A percentile compares a stretch with the other conserved stretches of the same genome.
These are phyloP conservation scores for Epizoanthus fatuus DNA, from an alignment of 92 coral and sea anemone species.

Conservation along the genomic window DNA sequence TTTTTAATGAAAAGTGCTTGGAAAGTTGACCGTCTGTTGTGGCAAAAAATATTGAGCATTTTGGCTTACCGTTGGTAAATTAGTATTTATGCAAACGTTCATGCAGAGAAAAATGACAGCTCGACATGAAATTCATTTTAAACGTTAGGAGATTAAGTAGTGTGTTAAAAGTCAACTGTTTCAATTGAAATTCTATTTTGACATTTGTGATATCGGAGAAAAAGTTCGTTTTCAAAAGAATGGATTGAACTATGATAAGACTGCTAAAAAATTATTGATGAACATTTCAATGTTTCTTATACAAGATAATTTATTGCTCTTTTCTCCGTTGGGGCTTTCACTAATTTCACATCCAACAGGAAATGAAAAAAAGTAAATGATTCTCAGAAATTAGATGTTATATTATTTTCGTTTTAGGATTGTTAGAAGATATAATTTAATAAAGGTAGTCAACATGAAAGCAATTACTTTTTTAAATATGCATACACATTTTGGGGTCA, in stretches of 20 bases:
- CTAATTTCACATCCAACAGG: slow-evolving; percentile 32
- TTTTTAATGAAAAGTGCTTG: slow-evolving; percentile 12
- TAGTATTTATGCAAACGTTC: slow-evolving; percentile 14
- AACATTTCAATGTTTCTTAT: neutral
- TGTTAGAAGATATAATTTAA: slow-evolving; percentile 39
- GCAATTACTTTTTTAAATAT: slow-evolving; percentile 20
- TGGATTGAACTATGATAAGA: too few species aligned
- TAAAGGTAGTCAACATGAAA: slow-evolving; percentile 37
- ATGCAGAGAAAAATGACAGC: slow-evolving; percentile 30
- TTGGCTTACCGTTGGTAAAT: neutral
- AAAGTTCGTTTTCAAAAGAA: slow-evolving; percentile 18
- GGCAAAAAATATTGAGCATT: neutral
- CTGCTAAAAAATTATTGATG: too few species aligned
- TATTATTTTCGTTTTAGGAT: slow-evolving; percentile 44
- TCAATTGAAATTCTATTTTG: slow-evolving; percentile 7
- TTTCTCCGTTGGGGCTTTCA: slow-evolving; percentile 48
- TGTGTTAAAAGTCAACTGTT: slow-evolving; percentile 5
- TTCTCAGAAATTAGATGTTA: slow-evolving; percentile 36
- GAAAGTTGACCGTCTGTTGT: neutral
- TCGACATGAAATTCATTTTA: slow-evolving; percentile 15
- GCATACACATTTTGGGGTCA: neutral
- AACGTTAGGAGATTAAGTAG: slow-evolving; percentile 22
- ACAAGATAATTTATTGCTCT: slow-evolving; percentile 46
- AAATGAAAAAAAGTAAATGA: slow-evolving; percentile 13
- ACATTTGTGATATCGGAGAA: slow-evolving; percentile 15